phyloP scores from a whole-genome alignment of 2,113 vertebrate species.

The Elanoides forficatus region DNA sequence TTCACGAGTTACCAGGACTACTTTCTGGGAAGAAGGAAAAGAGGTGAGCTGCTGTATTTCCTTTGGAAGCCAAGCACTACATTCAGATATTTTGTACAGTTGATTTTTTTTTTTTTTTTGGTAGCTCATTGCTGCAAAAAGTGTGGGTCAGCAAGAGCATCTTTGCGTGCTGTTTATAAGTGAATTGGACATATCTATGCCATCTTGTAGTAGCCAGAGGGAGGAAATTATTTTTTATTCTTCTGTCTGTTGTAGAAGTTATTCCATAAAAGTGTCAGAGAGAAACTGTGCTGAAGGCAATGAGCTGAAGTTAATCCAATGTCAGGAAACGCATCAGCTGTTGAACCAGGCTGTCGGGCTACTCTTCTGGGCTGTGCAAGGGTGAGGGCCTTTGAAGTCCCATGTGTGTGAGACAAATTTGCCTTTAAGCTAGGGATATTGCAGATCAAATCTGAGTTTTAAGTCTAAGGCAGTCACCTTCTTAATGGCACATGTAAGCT shows the following conservation, averaged over 20 bases:
- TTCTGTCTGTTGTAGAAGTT: not conserved
- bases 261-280: not conserved
- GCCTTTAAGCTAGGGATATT: not conserved
- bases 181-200: not conserved
- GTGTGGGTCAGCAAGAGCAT: not conserved
- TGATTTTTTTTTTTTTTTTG: not conserved
- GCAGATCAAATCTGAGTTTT: not conserved
- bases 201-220: not conserved
- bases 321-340: not conserved
- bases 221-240: not conserved
- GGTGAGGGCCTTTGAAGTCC: not conserved
- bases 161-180: not conserved
- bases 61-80: not conserved
- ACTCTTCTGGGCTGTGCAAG: not conserved
- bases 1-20: not conserved
- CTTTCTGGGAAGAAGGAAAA: not conserved
- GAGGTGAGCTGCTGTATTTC: not conserved
- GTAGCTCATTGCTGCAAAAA: not conserved
- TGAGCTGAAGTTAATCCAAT: not conserved
- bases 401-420: not conserved
- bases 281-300: not conserved
- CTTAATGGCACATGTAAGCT: not conserved
- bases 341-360: not conserved
- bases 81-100: not conserved
- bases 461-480: not conserved